A percentile compares a stretch with the other conserved stretches of the same genome.
phyloP scores from a whole-genome alignment of 2,113 vertebrate genomes.

The Smithornis capensis region DNA sequence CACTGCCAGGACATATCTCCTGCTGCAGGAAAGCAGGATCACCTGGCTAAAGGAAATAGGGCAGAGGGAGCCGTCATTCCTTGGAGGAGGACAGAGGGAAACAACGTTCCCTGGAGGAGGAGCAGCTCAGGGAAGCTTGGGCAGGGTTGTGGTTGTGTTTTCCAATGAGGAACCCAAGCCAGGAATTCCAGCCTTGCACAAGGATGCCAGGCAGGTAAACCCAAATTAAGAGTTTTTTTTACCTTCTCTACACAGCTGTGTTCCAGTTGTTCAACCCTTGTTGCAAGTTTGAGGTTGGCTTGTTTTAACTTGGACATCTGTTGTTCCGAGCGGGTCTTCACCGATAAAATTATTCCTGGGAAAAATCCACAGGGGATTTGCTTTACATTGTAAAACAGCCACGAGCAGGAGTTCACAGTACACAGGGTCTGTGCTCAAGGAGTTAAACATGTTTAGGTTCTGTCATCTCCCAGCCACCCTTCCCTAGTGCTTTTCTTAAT shows the following conservation, averaged over 20 bases:
- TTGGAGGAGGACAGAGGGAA: neutral
- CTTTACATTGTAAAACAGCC: neutral
- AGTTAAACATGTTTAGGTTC: neutral
- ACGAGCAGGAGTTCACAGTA: neutral
- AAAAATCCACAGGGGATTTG: neutral
- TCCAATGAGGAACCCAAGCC: neutral
- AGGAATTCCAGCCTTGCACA: neutral
- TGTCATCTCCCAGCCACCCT: neutral
- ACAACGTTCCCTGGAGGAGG: neutral
- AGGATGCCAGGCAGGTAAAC: neutral
- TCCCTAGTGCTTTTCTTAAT: constrained; percentile 23
- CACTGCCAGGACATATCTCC: neutral
- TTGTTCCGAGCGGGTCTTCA: constrained; percentile 87
- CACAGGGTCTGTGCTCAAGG: neutral
- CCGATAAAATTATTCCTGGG: constrained; percentile 89
- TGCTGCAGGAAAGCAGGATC: neutral
- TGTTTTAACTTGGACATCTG: constrained; percentile 84
- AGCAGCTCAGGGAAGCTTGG: neutral
- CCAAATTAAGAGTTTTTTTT: neutral
- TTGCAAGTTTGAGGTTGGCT: constrained; percentile 82
- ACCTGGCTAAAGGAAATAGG: neutral
- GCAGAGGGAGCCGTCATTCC: neutral
- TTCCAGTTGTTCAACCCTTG: constrained; percentile 84
- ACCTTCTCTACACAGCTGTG: constrained; percentile 83
- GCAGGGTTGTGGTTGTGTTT: neutral